Evolutionary conservation across 2,797 vertebrate species (phyloP), one percentile per base, ranked within the genome.

Genomic region (Leptodactylus fallax): DNA sequence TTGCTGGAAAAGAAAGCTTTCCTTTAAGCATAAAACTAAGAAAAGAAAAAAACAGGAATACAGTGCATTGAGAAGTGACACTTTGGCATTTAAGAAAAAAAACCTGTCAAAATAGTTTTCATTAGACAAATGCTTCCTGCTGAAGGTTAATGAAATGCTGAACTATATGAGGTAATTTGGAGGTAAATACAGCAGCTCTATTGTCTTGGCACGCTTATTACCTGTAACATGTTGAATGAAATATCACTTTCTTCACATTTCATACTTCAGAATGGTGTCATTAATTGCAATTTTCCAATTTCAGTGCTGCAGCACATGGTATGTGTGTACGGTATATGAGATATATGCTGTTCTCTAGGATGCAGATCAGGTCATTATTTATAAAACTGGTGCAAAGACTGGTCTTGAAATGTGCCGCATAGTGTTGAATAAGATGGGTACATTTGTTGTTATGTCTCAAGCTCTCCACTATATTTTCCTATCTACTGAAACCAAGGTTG

Each of bases 101-200:
- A 83, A 51, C 81, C 11, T 86, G 76, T 67, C 60, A 36, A 87
- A 85, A 45, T 17, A 81, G 71, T 72, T 84, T 6, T 0, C 79
- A 60, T 19, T 87, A 82, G 84, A 90, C 67, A 85, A 88, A 79
- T 61, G 88, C 90, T 49, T 86, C 84, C 45, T 0, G 63, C 9
- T 86, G 55, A 91, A 91, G 27, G 56, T 88, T 92, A 92, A 91
- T 65, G 89, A 91, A 91, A 87, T 45, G 3, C 61, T 90, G 53
- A 9, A 79, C 87, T 85, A 89, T 56, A 90, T 83, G 51, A 88
- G 82, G 53, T 86, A 74, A 9, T 85, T 87, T 67, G 53, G 27
- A 76, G 85, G 47, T 10, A 27, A 23, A 90, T 91, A 74, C 10
- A 81, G 90, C 85, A 79, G 81, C 0, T 81, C 25, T 74, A 72